Evolutionary conservation across 2,797 vertebrate species (phyloP).

Genomic region (Helostoma temminkii): DNA sequence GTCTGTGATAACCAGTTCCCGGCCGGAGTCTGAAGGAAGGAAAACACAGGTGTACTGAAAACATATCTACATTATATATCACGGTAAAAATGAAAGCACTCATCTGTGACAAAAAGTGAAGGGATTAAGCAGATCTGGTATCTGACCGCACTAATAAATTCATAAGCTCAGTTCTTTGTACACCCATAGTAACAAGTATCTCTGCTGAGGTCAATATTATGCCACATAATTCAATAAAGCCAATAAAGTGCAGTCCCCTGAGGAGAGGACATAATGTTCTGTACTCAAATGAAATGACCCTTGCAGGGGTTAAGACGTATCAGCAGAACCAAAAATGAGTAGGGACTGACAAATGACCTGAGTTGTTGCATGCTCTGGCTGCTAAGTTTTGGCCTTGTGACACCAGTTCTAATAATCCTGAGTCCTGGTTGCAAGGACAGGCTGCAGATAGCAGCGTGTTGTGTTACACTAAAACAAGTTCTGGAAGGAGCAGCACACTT

Average conservation of each 20-base stretch:
- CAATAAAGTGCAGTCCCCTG: constrained; percentile 51
- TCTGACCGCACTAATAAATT: constrained; percentile 51
- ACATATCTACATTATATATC: constrained; percentile 1
- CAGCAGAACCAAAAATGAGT: constrained; percentile 44
- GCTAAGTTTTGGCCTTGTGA: constrained; percentile 54
- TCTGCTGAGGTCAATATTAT: constrained; percentile 55
- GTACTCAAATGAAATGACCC: constrained; percentile 66
- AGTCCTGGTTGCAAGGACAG: constrained; percentile 60
- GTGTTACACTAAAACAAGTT: constrained; percentile 4
- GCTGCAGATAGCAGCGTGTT: constrained; percentile 37
- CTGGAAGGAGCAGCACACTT: constrained; percentile 5
- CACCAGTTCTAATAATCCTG: constrained; percentile 73
- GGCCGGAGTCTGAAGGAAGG: constrained; percentile 90
- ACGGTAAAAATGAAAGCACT: background rate
- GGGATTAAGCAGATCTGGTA: constrained; percentile 15
- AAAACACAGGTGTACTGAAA: constrained; percentile 12
- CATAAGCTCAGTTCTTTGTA: constrained; percentile 25
- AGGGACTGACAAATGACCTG: constrained; percentile 68
- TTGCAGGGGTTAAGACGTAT: constrained; percentile 52
- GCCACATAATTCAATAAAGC: constrained; percentile 67
- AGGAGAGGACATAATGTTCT: constrained; percentile 60
- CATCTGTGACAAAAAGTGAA: constrained; percentile 34
- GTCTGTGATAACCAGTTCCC: constrained; percentile 98
- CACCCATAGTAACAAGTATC: constrained; percentile 29
- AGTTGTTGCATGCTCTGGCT: constrained; percentile 46